Base-by-base conservation (phyloP, 1,140 invertebrate genomes). In the Leptonema lineaticorne region DNA sequence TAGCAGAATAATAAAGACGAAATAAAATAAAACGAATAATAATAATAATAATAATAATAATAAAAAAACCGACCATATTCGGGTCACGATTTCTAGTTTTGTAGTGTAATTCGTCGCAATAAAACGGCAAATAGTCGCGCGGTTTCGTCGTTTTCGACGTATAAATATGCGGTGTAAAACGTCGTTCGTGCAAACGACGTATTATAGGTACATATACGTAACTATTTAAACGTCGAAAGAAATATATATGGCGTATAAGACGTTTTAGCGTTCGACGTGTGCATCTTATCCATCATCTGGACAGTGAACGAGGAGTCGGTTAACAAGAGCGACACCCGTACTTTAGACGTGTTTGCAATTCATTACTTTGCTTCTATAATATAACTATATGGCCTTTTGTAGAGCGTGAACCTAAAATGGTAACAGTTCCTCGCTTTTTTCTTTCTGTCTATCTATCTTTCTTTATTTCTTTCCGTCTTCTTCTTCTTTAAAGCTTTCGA, bases 221-320 rank as follows among this genome's bases (percentile, higher is more conserved):
- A n/a, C n/a, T n/a, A n/a, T n/a, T n/a, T n/a, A n/a, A n/a, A n/a
- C n/a, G n/a, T n/a, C n/a, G n/a, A n/a, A n/a, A n/a, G n/a, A n/a
- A n/a, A n/a, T n/a, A n/a, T n/a, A n/a, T n/a, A n/a, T 14, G 37
- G 37, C 14, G 3, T n/a, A 45, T 45, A 45, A 45, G 16, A 16
- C 37, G 29, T 33, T 11, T 20, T 20, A 48, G 22, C n/a, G 46
- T 53, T 6, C 5, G 50, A 9, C 22, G 50, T 24, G 7, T 18
- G 59, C 18, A 37, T 62, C 59, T 62, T 62, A 62, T 62, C 59
- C 59, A 24, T 59, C 57, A 59, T 59, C 57, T 59, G 53, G 24
- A 41, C 30, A 24, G 29, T 24, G 22, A 37, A 33, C 37, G 59
- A 5, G 20, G 59, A 16, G 11, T 45, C 45, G 58, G 59, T 62